Percentiles rank a stretch among this genome's conserved stretches.
Evolutionary conservation across 2,797 vertebrate species (phyloP).

Genomic region (Phoebastria nigripes): DNA sequence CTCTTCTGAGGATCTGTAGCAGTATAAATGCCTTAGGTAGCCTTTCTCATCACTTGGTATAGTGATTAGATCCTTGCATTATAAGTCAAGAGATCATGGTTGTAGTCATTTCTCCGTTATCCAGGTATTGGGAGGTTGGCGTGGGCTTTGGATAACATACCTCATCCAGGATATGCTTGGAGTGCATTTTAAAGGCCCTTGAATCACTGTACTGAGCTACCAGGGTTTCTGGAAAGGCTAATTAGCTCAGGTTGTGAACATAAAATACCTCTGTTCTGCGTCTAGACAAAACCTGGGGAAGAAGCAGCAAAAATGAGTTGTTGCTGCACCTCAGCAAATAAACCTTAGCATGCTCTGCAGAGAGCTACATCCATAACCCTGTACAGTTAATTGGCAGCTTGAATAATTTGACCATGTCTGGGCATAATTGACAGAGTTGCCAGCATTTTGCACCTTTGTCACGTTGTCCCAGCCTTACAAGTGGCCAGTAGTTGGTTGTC

Average conservation of each 20-base stretch:
- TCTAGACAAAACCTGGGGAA: not conserved
- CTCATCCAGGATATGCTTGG: not conserved
- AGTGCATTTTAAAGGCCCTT: not conserved
- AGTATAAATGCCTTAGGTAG: not conserved
- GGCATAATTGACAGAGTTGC: not conserved
- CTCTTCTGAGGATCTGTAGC: not conserved
- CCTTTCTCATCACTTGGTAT: not conserved
- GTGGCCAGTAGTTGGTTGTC: not conserved
- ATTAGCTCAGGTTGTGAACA: not conserved
- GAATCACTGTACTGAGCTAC: not conserved
- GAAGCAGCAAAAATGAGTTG: not conserved
- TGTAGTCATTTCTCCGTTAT: not conserved
- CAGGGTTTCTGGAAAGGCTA: not conserved
- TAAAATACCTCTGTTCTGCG: not conserved
- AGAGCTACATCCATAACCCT: not conserved
- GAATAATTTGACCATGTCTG: not conserved
- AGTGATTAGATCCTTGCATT: not conserved
- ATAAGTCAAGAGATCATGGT: not conserved
- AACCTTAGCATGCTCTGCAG: not conserved
- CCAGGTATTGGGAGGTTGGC: not conserved
- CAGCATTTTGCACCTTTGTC: not conserved
- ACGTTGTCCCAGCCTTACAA: rapidly evolving
- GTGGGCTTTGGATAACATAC: not conserved
- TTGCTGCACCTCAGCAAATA: not conserved
- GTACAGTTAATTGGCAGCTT: not conserved